Percentiles rank a stretch among this genome's conserved stretches.
Conservation (phyloP, 2,113 vertebrate species). For the Gymnorhina tibicen region DNA sequence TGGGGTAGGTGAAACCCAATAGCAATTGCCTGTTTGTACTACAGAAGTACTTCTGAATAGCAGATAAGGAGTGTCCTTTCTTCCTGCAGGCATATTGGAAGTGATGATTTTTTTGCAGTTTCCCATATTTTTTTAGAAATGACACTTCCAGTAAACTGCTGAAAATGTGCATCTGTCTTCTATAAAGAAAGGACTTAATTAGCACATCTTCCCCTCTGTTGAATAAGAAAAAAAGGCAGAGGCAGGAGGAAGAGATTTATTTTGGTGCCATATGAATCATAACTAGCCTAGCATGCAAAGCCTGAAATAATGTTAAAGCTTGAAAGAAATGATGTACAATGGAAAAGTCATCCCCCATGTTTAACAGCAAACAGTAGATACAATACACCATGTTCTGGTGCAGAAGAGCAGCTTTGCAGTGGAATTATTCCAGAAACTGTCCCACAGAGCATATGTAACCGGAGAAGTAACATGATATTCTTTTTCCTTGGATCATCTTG, state of each 20-base stretch:
- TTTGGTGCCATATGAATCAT: slow-evolving; percentile 29
- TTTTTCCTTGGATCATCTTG: slow-evolving; percentile 5
- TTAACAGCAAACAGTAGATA: slow-evolving; percentile 54
- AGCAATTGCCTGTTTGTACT: not conserved
- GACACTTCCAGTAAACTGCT: slow-evolving; percentile 34
- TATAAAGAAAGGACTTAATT: slow-evolving; percentile 39
- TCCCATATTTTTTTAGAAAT: slow-evolving; percentile 5
- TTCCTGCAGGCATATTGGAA: not conserved
- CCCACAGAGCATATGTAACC: not conserved
- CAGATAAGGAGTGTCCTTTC: not conserved
- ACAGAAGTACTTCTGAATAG: not conserved
- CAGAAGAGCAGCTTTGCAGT: not conserved
- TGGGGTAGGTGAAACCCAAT: not conserved
- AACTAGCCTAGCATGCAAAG: slow-evolving; percentile 21
- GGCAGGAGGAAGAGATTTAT: slow-evolving; percentile 41
- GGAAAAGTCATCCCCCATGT: slow-evolving; percentile 32
- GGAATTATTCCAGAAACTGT: slow-evolving; percentile 39
- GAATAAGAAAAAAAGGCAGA: not conserved
- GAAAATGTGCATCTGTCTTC: slow-evolving; percentile 17
- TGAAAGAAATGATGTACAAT: slow-evolving; percentile 31
- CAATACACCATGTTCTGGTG: slow-evolving; percentile 47
- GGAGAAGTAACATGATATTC: not conserved
- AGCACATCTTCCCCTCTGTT: slow-evolving; percentile 1
- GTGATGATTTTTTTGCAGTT: not conserved
- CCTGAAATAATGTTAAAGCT: slow-evolving; percentile 29